These are phyloP conservation scores for Lepisosteus osseus DNA, from an alignment of 2,113 vertebrate species.

Conservation along the genomic window DNA sequence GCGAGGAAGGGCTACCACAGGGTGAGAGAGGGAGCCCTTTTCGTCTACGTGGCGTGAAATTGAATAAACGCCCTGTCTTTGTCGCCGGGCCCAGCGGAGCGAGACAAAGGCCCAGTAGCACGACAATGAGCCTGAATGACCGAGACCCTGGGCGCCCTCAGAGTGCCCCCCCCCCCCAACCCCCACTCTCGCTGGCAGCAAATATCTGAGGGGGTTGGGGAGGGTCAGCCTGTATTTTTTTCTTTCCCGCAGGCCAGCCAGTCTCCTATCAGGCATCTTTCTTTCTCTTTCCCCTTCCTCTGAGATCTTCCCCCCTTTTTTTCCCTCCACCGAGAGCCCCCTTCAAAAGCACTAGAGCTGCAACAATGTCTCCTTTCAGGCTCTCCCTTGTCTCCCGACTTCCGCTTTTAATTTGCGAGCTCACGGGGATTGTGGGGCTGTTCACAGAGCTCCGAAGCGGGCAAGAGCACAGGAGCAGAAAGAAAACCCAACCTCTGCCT, in stretches of 20 bases:
- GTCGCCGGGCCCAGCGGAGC: conserved; percentile 68
- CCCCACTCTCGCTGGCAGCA: conserved; percentile 47
- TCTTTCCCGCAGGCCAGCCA: conserved; percentile 56
- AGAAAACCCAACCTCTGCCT: conserved; percentile 23
- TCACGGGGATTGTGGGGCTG: conserved; percentile 74
- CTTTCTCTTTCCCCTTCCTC: conserved; percentile 27
- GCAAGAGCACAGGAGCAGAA: conserved; percentile 33
- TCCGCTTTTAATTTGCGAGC: conserved; percentile 84
- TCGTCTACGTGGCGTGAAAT: conserved; percentile 66
- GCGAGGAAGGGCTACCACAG: conserved; percentile 15
- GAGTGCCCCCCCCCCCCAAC: conserved; percentile 11
- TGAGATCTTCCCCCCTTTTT: conserved; percentile 21
- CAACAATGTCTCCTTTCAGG: conserved; percentile 82
- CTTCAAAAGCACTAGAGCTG: conserved; percentile 36
- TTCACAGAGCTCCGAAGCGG: conserved; percentile 68
- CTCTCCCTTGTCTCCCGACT: conserved; percentile 69
- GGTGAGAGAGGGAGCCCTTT: conserved; percentile 52
- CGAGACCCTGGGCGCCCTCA: conserved; percentile 50
- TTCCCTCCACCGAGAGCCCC: conserved; percentile 28
- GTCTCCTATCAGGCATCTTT: conserved; percentile 54
- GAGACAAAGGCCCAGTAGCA: conserved; percentile 73
- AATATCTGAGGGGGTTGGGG: conserved; percentile 38
- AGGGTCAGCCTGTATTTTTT: conserved; percentile 61
- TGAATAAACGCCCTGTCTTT: conserved; percentile 80
- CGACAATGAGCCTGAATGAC: conserved; percentile 63